Evolutionary conservation across 1,140 invertebrate species (phyloP), one percentile per base, ranked within the genome.

Genomic region (Bombyx mandarina): DNA sequence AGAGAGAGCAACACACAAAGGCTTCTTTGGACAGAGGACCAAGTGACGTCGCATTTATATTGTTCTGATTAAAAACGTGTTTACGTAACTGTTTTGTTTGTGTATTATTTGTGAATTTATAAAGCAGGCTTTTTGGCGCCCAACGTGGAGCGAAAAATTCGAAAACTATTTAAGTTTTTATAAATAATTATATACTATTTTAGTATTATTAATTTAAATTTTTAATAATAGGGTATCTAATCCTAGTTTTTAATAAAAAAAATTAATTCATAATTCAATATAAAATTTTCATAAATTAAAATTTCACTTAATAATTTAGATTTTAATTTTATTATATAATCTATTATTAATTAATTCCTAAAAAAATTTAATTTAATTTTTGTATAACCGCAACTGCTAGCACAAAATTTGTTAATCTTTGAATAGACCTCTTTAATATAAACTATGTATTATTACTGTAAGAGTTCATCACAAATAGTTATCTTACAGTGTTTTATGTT

Each of bases 161-260:
- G 26, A 35, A 89, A 88, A 82, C 82, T 88, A 71, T 87, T 90
- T 89, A 82, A 88, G 73, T n/a, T n/a, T 90, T 63, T 89, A 45
- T 63, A 83, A 88, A 69, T 82, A 75, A 77, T 84, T 71, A 88
- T 82, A 71, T 90, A 89, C 71, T 89, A 88, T 73, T 79, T 75
- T 74, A 80, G n/a, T n/a, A n/a, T n/a, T n/a, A n/a, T n/a, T n/a
- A 67, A 67, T 71, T 82, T 81, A 75, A 69, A 69, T 71, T 75
- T 76, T 69, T 64, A 78, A 90, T 91, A 91, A 90, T 89, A 88
- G 89, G 88, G 91, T 91, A 91, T 92, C 90, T 91, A 91, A 91
- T 91, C 89, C 90, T 89, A 89, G 84, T 90, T 82, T 90, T 76
- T 68, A 52, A n/a, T n/a, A 69, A 72, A 83, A 79, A 68, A 70